Evolutionary conservation across 2,888 invertebrate species (phyloP), one percentile per base, ranked within the genome.

Genomic region (Luperina nickerlii): DNA sequence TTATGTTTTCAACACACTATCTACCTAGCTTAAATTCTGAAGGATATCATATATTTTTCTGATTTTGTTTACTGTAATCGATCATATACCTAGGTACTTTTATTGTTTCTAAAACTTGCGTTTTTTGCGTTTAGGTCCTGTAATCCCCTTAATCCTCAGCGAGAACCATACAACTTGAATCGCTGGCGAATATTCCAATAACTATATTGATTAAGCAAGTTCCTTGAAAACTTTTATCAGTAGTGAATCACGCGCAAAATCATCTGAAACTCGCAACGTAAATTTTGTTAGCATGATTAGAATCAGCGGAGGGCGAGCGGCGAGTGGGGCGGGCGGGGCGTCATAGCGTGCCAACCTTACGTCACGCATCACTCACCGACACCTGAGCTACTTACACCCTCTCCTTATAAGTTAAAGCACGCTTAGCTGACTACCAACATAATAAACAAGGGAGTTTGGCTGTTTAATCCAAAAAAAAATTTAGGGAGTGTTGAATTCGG

Each of bases 281-380:
- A 95, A 94, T 94, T 93, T 94, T 92, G 92, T 93, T 93, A 93
- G 91, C 81, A 89, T 90, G 96, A 96, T 95, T 94, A 94, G 90
- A 88, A 96, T 95, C 96, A 88, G 76, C 76, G 72, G 71, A 68
- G 68, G 89, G 81, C 84, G 88, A 85, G 87, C 85, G 87, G 83
- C 68, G 86, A 84, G 89, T 63, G 2, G n/a, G 73, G 79, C 67
- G 80, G 82, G 75, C 69, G 88, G 83, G 88, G 83, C 86, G 88
- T 90, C 75, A 90, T 92, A 90, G 93, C 91, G 91, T 92, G 92
- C 87, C 81, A 81, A 45, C 88, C 85, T 93, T 92, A 94, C 94
- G 95, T 95, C 95, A 95, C 90, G 86, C 89, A 83, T 90, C 88
- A 87, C 81, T 86, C 81, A 74, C 85, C 79, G 69, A 72, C 66